Evolutionary conservation across 2,888 invertebrate species (phyloP), one percentile per base, ranked within the genome.

Genomic region (Drosophila sordidula): DNA sequence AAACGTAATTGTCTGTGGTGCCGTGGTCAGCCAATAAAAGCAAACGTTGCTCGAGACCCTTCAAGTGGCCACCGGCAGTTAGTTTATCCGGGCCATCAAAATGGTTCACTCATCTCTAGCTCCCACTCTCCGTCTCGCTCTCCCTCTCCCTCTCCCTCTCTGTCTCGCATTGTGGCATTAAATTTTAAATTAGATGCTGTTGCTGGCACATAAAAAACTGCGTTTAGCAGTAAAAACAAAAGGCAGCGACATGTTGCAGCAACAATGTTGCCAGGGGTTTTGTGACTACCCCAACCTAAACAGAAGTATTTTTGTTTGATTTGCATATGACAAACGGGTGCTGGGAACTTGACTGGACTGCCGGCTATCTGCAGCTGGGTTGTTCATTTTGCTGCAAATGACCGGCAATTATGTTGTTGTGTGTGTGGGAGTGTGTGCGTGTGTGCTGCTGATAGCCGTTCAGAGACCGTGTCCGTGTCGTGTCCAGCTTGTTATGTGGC

Each of bases 381-480:
- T 89, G 87, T 85, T 72, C 85, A 87, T 77, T 87, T 88, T 70
- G 75, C 75, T 82, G 88, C 78, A 90, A 89, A 90, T 90, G 90
- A 89, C 86, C 88, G 75, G 84, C 89, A 90, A 89, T 90, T 89
- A 90, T 88, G 78, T 86, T 87, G 12, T 64, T 56, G 11, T 52
- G 32, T 41, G 22, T 71, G 71, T 65, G 36, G 25, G 32, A 46
- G 42, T 26, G 44, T 63, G 34, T 51, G 44, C 47, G 45, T 25
- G 18, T 51, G 59, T 77, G 74, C 22, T 59, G 71, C 71, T 86
- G 75, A 73, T 86, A 68, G 70, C 70, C 65, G 26, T 78, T 59
- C 52, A 47, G 50, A 42, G 63, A 54, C 49, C 64, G 64, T 64
- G 62, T 65, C 59, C 84, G 80, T 79, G 80, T 63, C 78, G 59